Base-by-base conservation (phyloP, 1,140 invertebrate species). In the Nylanderia fulva region DNA sequence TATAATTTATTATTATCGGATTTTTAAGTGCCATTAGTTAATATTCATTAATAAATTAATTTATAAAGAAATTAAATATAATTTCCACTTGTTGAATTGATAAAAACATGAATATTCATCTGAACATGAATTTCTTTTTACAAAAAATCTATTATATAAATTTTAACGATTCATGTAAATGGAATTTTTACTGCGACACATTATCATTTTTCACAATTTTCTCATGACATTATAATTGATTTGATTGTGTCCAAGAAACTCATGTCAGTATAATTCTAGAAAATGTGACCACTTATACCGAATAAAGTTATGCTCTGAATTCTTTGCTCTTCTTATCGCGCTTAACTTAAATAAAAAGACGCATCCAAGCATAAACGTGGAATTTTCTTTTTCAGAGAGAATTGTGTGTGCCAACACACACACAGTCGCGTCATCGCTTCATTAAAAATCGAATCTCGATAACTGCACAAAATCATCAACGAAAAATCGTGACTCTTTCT, bases 371-470 rank as follows among this genome's bases (percentile, higher is more conserved):
- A n/a, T 36, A 48, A 64, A 27, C 74, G 33, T 60, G 18, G 72
- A 76, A 86, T 85, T 56, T 82, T 86, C 85, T 84, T 88, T 87
- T 88, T 87, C 56, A 87, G 86, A 39, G 36, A 39, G 33, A n/a
- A n/a, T 18, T 48, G 72, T 36, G 27, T 15, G n/a, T n/a, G n/a
- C n/a, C n/a, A n/a, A n/a, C n/a, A n/a, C n/a, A n/a, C n/a, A n/a
- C 64, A 83, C 85, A 24, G 64, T 84, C 33, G 24, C 48, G 61
- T 88, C 84, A 80, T 75, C 66, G 68, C 13, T 56, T 54, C n/a
- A n/a, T 8, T 33, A 33, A 21, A n/a, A 29, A 15, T 21, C 13
- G 24, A 69, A 18, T 21, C 27, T 29, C 18, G 33, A 29, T 82
- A 72, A 60, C 72, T 71, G 13, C 77, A 21, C 18, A 36, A 71